A percentile compares a stretch with the other conserved stretches of the same genome.
These are phyloP conservation scores for Monoplex corrugatus DNA, from an alignment of 2,888 invertebrate species.

Conservation along the genomic window DNA sequence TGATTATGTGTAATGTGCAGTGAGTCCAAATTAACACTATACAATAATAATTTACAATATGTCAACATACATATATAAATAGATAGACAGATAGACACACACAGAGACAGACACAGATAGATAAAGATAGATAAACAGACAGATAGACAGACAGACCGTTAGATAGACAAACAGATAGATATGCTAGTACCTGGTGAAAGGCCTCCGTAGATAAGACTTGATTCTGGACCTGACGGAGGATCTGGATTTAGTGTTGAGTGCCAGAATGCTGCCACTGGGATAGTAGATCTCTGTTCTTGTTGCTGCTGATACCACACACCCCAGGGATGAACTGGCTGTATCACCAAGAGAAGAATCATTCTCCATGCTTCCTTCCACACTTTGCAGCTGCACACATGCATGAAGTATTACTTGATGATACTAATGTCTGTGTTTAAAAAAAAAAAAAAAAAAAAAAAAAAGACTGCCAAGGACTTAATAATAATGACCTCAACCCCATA, in stretches of 20 bases:
- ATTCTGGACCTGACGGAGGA: constrained; percentile 35
- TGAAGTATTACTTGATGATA: background rate
- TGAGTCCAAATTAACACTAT: background rate
- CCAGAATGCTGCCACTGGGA: constrained; percentile 18
- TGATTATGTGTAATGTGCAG: too few relatives aligned
- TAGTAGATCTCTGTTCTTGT: constrained; percentile 46
- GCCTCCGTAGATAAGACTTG: constrained; percentile 40
- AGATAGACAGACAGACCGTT: too few relatives aligned
- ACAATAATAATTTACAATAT: background rate
- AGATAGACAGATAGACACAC: background rate
- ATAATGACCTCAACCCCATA: too few relatives aligned
- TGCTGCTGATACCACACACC: constrained; percentile 33
- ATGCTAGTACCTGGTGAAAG: constrained; percentile 50
- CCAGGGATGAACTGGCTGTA: background rate
- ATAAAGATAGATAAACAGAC: too few relatives aligned
- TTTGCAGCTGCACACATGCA: background rate
- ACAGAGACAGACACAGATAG: too few relatives aligned
- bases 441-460: too few relatives aligned
- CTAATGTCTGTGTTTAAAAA: too few relatives aligned
- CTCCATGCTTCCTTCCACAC: background rate
- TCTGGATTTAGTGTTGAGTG: background rate
- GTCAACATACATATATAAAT: background rate
- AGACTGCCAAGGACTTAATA: too few relatives aligned
- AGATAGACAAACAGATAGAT: too few relatives aligned
- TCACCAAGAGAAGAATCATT: background rate